Base-by-base conservation (phyloP, 2,113 vertebrate species). In the Mesitornis unicolor region DNA sequence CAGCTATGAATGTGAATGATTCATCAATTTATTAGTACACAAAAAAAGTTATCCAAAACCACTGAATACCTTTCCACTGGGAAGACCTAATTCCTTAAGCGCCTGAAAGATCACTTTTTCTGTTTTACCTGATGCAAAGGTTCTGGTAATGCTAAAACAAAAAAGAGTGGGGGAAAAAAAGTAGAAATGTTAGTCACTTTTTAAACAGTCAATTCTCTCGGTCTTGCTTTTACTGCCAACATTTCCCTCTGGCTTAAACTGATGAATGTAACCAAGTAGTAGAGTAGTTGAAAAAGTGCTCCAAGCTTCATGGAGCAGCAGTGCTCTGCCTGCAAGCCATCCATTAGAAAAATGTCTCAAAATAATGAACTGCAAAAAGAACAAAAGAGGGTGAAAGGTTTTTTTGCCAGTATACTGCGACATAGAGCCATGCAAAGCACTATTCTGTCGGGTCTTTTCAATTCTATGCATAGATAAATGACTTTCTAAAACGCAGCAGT, bases 61-160 rank as follows among this genome's bases (percentile, higher is more conserved):
- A 70, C 56, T 56, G 71, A 94, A 94, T 98, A 99, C 99, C 99
- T 99, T 99, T 98, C 99, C 99, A 84, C 99, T 99, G 40, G 99
- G 99, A 95, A 99, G 98, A 86, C 99, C 99, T 75, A 99, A 98
- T 94, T 99, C 99, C 97, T 99, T 99, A 91, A 99, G 98, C 17
- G 99, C 99, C 98, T 99, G 99, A 96, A 99, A 99, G 96, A 99
- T 99, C 88, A 99, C 99, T 95, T 99, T 99, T 98, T 99, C 99
- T 19, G 99, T 99, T 98, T 99, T 99, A 76, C 99, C 99, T 17
- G 99, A 99, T 19, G 99, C 99, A 98, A 99, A 99, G 8, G 99
- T 99, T 97, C 99, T 98, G 65, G 99, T 99, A 94, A 99, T 99
- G 95, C 99, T 99, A 90, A 35, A 90, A 84, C 11, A 91, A 84